A percentile compares a stretch with the other conserved stretches of the same genome.
Conservation (phyloP, 1,140 invertebrate genomes). For the Samia ricini region DNA sequence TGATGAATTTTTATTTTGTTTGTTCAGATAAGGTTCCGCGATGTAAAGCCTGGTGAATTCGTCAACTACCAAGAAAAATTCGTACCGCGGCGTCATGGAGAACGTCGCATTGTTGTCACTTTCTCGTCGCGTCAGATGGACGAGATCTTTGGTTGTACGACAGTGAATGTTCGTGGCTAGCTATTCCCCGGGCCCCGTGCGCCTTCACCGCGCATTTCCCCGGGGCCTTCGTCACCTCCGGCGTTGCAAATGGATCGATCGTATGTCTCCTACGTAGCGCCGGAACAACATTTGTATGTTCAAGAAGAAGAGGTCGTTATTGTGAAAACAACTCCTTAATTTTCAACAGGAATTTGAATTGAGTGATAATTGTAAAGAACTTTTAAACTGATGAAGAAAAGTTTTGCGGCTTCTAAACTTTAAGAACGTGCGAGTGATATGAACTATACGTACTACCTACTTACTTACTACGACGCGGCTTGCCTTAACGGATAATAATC, state of each 20-base stretch:
- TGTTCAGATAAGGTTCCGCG: conserved; percentile 74
- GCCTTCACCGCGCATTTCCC: conserved; percentile 40
- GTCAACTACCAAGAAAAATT: conserved; percentile 79
- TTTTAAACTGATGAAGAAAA: not conserved
- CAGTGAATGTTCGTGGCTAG: conserved; percentile 73
- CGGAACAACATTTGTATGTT: conserved; percentile 57
- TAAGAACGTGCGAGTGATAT: conserved; percentile 20
- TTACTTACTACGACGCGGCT: conserved; percentile 43
- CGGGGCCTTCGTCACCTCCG: conserved; percentile 43
- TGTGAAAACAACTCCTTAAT: conserved; percentile 38
- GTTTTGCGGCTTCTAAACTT: conserved; percentile 1
- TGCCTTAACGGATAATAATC: conserved; percentile 30
- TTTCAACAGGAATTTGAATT: not conserved
- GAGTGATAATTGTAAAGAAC: not conserved
- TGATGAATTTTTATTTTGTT: not conserved
- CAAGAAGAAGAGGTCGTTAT: conserved; percentile 63
- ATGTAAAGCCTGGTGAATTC: conserved; percentile 79
- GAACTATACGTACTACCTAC: conserved; percentile 14
- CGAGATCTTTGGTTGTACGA: conserved; percentile 79
- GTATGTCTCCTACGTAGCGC: conserved; percentile 44
- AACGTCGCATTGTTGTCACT: conserved; percentile 79
- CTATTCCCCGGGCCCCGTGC: conserved; percentile 56
- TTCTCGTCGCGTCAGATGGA: conserved; percentile 82
- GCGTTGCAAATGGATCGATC: conserved; percentile 55
- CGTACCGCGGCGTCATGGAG: conserved; percentile 76